Percentiles rank a stretch among this genome's conserved stretches.
Conservation (phyloP, 2,797 vertebrate genomes). For the Enteromius trimaculatus region DNA sequence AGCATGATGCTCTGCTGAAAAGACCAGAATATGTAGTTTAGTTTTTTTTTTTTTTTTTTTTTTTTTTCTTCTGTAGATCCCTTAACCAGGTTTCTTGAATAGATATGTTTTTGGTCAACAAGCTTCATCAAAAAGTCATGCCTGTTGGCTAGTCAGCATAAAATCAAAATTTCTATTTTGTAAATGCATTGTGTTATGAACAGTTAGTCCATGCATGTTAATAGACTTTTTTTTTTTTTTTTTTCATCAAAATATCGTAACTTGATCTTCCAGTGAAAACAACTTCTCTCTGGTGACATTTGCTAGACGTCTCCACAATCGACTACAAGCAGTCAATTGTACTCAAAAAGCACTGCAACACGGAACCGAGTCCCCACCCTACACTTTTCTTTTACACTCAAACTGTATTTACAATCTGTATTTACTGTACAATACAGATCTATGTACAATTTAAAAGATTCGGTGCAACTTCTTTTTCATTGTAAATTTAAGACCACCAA, state of each 20-base stretch:
- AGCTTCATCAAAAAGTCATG: neutral
- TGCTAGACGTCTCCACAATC: neutral
- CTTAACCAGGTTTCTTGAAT: neutral
- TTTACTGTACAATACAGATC: neutral
- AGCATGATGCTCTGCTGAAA: slow-evolving; percentile 18
- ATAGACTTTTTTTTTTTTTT: neutral
- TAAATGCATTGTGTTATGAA: neutral
- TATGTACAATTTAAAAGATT: neutral
- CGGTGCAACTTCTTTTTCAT: neutral
- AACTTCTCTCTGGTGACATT: neutral
- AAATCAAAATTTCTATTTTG: neutral
- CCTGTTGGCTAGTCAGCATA: neutral
- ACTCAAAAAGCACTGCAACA: neutral
- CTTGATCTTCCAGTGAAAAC: neutral
- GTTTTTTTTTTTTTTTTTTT: neutral
- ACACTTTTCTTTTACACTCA: neutral
- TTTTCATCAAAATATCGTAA: neutral
- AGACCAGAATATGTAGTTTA: neutral
- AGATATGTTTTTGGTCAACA: neutral
- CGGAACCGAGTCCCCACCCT: neutral
- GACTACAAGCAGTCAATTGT: neutral
- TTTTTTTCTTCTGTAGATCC: neutral
- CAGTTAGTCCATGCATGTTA: neutral
- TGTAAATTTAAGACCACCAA: neutral
- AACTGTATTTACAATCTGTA: too few species aligned